phyloP scores from a whole-genome alignment of 1,140 invertebrate species.

The Drosophila serrata region DNA sequence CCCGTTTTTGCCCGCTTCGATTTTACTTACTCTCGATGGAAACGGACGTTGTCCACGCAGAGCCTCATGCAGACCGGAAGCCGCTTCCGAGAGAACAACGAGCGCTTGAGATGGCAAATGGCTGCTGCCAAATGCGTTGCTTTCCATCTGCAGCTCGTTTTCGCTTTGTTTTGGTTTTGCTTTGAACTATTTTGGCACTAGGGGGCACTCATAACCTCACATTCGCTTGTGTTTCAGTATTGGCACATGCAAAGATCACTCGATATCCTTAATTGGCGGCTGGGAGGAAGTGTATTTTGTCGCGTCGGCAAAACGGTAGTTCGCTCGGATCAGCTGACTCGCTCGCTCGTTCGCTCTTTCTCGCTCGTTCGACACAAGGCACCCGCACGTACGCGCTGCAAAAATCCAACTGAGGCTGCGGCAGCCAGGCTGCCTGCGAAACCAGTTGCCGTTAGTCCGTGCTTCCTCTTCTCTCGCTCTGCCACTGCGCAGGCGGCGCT shows the following conservation, averaged over 20 bases:
- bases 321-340: conserved; percentile 31
- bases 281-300: conserved; percentile 35
- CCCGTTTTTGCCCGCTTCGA: background rate
- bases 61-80: conserved; percentile 90
- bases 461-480: conserved; percentile 35
- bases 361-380: conserved; percentile 38
- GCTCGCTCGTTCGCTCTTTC: conserved; percentile 20
- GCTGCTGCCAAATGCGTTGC: conserved; percentile 85
- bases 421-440: conserved; percentile 7
- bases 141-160: conserved; percentile 80
- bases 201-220: conserved; percentile 57
- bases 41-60: conserved; percentile 91
- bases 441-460: conserved; percentile 47
- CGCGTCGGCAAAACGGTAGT: conserved; percentile 38
- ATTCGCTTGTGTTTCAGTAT: conserved; percentile 53
- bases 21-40: conserved; percentile 83
- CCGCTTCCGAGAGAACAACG: conserved; percentile 92
- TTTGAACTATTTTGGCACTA: conserved; percentile 47
- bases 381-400: conserved; percentile 78
- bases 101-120: conserved; percentile 92
- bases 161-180: conserved; percentile 42
- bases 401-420: conserved; percentile 72
- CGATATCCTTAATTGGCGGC: conserved; percentile 12
- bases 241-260: conserved; percentile 52
- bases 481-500: conserved; percentile 48